A percentile compares a stretch with the other conserved stretches of the same genome.
These are phyloP conservation scores for Cydia pomonella DNA, from an alignment of 1,140 invertebrate genomes.

Conservation along the genomic window DNA sequence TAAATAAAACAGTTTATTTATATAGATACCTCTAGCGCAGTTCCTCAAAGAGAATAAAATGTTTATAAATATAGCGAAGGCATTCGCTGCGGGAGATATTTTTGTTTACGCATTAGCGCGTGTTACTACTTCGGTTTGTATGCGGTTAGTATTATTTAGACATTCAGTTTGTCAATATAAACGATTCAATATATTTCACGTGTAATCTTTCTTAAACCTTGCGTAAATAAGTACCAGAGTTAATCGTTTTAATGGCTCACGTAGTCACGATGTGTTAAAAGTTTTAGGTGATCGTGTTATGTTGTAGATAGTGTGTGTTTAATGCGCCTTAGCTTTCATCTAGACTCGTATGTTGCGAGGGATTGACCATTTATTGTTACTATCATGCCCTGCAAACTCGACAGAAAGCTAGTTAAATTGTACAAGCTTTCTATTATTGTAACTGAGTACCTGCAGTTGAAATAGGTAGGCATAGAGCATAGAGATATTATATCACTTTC, in stretches of 20 bases:
- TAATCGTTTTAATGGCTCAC: background rate
- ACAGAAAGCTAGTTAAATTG: conserved; percentile 17
- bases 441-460: conserved; percentile 4
- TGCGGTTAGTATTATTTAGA: conserved; percentile 29
- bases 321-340: background rate
- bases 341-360: background rate
- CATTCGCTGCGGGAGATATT: conserved; percentile 31
- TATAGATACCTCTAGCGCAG: conserved; percentile 23
- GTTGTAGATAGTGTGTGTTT: background rate
- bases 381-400: background rate
- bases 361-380: conserved; percentile 12
- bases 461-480: background rate
- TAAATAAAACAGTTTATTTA: conserved; percentile 30
- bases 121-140: conserved; percentile 6
- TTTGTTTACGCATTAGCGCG: conserved; percentile 25
- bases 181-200: background rate
- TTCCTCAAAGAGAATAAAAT: conserved; percentile 33
- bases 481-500: no score
- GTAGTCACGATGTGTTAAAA: background rate
- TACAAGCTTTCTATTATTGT: conserved; percentile 13
- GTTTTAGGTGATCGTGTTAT: background rate
- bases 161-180: conserved; percentile 15
- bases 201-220: background rate
- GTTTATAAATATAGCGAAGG: conserved; percentile 32
- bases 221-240: background rate